Evolutionary conservation across 2,113 vertebrate species (phyloP).

Genomic region (Chrysochloris asiatica): DNA sequence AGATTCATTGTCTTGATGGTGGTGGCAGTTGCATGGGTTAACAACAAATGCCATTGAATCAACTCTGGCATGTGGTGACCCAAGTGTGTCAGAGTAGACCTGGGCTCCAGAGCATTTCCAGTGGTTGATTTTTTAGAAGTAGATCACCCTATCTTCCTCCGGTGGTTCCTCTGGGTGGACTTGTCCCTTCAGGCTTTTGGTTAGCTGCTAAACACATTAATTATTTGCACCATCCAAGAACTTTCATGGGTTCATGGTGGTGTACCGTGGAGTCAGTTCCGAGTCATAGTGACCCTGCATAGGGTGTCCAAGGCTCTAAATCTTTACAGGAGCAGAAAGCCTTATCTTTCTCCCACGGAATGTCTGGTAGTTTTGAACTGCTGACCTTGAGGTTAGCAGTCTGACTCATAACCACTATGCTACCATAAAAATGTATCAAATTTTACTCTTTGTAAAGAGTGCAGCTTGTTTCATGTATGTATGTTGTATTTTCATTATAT

Average conservation of each 20-base stretch:
- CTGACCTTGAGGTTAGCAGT: too few relatives aligned
- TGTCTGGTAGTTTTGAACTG: too few relatives aligned
- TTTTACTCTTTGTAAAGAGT: background rate
- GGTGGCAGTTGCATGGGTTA: background rate
- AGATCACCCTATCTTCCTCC: background rate
- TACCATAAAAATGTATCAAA: background rate
- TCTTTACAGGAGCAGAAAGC: too few relatives aligned
- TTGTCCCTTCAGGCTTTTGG: background rate
- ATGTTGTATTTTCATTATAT: too few relatives aligned
- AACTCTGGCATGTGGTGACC: background rate
- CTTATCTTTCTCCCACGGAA: too few relatives aligned
- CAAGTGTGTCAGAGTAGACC: background rate
- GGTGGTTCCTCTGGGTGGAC: background rate
- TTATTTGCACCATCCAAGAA: background rate
- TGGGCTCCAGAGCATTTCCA: too few relatives aligned
- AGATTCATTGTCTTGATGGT: background rate
- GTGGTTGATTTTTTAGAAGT: background rate
- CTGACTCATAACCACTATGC: too few relatives aligned
- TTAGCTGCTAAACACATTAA: background rate
- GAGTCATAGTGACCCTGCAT: too few relatives aligned
- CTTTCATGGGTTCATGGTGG: background rate
- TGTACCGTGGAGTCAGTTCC: too few relatives aligned
- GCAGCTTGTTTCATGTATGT: too few relatives aligned
- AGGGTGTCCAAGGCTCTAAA: too few relatives aligned
- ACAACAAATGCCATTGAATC: background rate